Evolutionary conservation across 2,888 invertebrate genomes (phyloP).

Genomic region (Microplitis deprimator): DNA sequence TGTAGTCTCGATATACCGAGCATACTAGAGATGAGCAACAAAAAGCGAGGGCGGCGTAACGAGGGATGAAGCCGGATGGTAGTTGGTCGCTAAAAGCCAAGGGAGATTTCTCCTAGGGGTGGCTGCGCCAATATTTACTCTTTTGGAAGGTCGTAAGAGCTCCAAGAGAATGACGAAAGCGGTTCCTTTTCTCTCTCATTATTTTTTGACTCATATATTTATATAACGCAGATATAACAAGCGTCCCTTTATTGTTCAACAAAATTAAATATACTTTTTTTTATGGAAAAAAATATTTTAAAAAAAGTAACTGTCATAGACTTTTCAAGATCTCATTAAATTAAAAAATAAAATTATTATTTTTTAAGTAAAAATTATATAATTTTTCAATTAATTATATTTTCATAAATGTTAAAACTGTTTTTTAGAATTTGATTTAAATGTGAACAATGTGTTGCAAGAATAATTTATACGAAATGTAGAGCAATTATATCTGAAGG

Average conservation of each 20-base stretch:
- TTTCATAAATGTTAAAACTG: neutral
- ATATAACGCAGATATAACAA: slow-evolving; percentile 1
- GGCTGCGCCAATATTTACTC: slow-evolving; percentile 70
- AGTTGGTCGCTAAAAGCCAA: slow-evolving; percentile 44
- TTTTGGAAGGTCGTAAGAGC: slow-evolving; percentile 58
- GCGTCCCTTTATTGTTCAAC: neutral
- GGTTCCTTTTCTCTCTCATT: slow-evolving; percentile 30
- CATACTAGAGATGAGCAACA: neutral
- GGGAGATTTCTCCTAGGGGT: slow-evolving; percentile 57
- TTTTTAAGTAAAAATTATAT: neutral
- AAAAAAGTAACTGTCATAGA: neutral
- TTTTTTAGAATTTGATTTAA: slow-evolving; percentile 23
- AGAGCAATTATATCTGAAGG: neutral
- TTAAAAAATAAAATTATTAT: too few relatives aligned
- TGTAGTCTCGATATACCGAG: slow-evolving; percentile 8
- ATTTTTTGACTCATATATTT: slow-evolving; percentile 27
- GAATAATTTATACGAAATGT: slow-evolving; percentile 16
- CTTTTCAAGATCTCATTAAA: too few relatives aligned
- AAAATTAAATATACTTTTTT: slow-evolving; percentile 12
- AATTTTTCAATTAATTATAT: neutral
- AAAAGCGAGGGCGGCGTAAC: slow-evolving; percentile 47
- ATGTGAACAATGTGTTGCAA: slow-evolving; percentile 40
- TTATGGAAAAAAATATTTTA: neutral
- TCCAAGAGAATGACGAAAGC: slow-evolving; percentile 33
- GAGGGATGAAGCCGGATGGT: slow-evolving; percentile 50